Evolutionary conservation across 2,797 vertebrate genomes (phyloP), one percentile per base, ranked within the genome.

Genomic region (Aeoliscus strigatus): DNA sequence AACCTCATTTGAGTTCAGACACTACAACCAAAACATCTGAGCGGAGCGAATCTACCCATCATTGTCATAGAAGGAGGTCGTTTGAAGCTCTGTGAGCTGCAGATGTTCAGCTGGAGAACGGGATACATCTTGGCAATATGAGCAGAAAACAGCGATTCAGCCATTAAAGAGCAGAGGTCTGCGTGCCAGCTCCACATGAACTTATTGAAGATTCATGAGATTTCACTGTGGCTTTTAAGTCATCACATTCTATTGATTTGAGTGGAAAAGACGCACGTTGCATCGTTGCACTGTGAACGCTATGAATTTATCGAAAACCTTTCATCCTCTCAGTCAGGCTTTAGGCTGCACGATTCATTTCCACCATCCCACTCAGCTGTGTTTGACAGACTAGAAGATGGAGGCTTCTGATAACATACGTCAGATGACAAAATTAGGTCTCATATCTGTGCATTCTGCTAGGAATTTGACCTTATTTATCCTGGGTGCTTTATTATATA

Each of bases 331-430:
- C 38, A 54, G 63, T 70, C 61, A 59, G 57, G 56, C 50, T 67
- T 57, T 25, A 58, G 58, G 46, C 51, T 45, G 38, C 27, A 9
- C 51, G 51, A 60, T 80, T 78, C 67, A 69, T 72, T 76, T 64
- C 57, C 59, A 64, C 72, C 61, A 68, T 78, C 75, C 70, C 55
- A 30, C 65, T 60, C 55, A 74, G 67, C 46, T 43, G 37, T 35
- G 73, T 79, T 73, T 77, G 75, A 80, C 70, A 60, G 69, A 59
- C 65, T n/a, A n/a, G n/a, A n/a, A n/a, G n/a, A n/a, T n/a, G n/a
- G n/a, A 25, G 12, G 55, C 39, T 56, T 74, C 34, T 60, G 66
- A 73, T 50, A 36, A 39, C 39, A 64, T 67, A 66, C 72, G 65
- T 79, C 73, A 76, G 53, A 53, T 1, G 43, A 59, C 54, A 69